Conservation (phyloP, 2,888 invertebrate genomes). For the Bursaphelenchus okinawaensis region DNA sequence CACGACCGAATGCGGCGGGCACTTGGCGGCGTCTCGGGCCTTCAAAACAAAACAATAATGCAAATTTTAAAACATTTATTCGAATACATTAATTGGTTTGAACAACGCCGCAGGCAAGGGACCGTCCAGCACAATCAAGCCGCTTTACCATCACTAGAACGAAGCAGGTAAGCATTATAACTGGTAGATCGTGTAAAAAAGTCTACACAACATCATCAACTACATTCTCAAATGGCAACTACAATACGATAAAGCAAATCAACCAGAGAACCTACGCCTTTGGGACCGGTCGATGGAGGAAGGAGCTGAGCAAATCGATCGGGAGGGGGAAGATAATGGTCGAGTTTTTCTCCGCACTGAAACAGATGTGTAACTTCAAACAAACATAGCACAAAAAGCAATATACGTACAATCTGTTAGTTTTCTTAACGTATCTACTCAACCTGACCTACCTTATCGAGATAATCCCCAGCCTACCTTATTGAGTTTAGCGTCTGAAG, state of each 20-base stretch:
- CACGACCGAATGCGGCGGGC: conserved; percentile 51
- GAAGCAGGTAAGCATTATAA: no score
- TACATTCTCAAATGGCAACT: background rate
- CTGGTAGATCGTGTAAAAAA: no score
- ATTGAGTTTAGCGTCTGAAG: conserved; percentile 72
- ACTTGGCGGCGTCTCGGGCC: conserved; percentile 3
- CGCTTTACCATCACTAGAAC: background rate
- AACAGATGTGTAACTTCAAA: no score
- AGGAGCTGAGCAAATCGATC: conserved; percentile 34
- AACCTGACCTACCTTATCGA: background rate
- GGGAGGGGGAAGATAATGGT: conserved; percentile 57
- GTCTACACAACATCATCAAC: background rate
- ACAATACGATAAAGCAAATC: background rate
- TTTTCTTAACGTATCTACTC: no score
- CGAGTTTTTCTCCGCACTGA: conserved; percentile 51
- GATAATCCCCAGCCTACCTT: conserved; percentile 18
- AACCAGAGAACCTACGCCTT: conserved; percentile 13
- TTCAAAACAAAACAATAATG: background rate
- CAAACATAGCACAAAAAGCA: no score
- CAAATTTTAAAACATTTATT: background rate
- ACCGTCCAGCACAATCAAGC: background rate
- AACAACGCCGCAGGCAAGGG: background rate
- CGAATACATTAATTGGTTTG: background rate
- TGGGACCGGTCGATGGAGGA: conserved; percentile 25
- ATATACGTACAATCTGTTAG: no score